phyloP scores from a whole-genome alignment of 2,113 vertebrate genomes.

The Marcusenius ussheri region DNA sequence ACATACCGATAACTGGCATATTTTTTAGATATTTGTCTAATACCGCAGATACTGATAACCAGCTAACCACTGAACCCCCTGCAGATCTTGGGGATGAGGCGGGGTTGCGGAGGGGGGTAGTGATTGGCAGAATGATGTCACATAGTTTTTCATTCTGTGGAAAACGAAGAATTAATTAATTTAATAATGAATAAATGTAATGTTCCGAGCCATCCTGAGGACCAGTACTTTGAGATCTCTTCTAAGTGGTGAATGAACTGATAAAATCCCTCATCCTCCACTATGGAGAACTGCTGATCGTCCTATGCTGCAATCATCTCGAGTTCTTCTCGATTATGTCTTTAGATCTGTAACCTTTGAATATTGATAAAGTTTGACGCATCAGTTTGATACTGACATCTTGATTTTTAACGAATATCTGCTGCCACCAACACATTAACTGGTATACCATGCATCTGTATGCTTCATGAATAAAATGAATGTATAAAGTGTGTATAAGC shows the following conservation, averaged over 20 bases:
- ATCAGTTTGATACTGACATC: not conserved
- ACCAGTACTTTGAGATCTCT: not conserved
- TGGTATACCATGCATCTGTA: not conserved
- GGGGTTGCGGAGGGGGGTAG: not conserved
- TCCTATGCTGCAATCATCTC: not conserved
- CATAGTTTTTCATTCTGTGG: not conserved
- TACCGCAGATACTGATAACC: not conserved
- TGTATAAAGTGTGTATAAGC: not conserved
- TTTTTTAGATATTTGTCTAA: too few relatives aligned
- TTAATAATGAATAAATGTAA: not conserved
- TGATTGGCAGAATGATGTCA: not conserved
- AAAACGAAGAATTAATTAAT: not conserved
- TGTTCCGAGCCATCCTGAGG: not conserved
- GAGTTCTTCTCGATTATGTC: not conserved
- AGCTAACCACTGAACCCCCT: not conserved
- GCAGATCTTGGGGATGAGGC: not conserved
- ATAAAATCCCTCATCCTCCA: not conserved
- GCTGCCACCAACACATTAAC: not conserved
- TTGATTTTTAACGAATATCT: not conserved
- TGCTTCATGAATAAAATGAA: not conserved
- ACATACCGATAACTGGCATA: too few relatives aligned
- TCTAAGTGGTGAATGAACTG: not conserved
- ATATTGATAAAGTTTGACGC: not conserved
- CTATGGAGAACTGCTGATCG: not conserved
- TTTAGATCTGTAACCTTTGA: not conserved